phyloP scores from a whole-genome alignment of 1,140 invertebrate genomes.

The Brachystomella parvula region DNA sequence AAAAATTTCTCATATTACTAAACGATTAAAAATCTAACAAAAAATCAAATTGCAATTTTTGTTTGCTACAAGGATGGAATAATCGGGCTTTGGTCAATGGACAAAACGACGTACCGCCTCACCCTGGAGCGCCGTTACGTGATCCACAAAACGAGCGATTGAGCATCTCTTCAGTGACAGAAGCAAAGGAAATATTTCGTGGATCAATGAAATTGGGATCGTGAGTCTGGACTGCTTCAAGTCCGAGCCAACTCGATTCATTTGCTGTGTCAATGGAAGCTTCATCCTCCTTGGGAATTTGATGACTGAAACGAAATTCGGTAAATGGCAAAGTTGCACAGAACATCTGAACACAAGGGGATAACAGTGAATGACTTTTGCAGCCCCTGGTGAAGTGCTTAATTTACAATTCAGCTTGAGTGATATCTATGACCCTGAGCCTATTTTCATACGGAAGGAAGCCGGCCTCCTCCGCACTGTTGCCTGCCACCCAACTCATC shows the following conservation, averaged over 20 bases:
- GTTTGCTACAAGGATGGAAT: slow-evolving; percentile 28
- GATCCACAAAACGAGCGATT: slow-evolving; percentile 21
- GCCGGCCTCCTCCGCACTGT: slow-evolving; percentile 14
- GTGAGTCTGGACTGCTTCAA: slow-evolving; percentile 17
- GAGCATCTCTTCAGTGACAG: slow-evolving; percentile 21
- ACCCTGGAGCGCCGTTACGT: slow-evolving; percentile 27
- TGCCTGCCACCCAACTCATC: slow-evolving; percentile 29
- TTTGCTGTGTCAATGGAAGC: slow-evolving; percentile 30
- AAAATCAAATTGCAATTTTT: slow-evolving; percentile 6
- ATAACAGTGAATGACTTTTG: neutral
- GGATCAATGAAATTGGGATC: slow-evolving; percentile 32
- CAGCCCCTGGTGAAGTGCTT: neutral
- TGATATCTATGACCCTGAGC: slow-evolving; percentile 16
- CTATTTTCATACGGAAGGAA: slow-evolving; percentile 10
- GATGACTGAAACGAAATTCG: slow-evolving; percentile 20
- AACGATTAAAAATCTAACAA: too few species aligned
- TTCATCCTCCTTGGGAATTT: slow-evolving; percentile 34
- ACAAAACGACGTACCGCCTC: slow-evolving; percentile 20
- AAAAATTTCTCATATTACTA: too few species aligned
- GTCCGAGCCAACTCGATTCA: slow-evolving; percentile 28
- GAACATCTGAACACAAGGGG: neutral
- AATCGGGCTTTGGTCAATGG: slow-evolving; percentile 33
- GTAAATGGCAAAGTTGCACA: slow-evolving; percentile 12
- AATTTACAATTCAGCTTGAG: neutral
- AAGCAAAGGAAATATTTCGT: slow-evolving; percentile 12